Evolutionary conservation across 2,888 invertebrate species (phyloP).

Genomic region (Phlogophora meticulosa): DNA sequence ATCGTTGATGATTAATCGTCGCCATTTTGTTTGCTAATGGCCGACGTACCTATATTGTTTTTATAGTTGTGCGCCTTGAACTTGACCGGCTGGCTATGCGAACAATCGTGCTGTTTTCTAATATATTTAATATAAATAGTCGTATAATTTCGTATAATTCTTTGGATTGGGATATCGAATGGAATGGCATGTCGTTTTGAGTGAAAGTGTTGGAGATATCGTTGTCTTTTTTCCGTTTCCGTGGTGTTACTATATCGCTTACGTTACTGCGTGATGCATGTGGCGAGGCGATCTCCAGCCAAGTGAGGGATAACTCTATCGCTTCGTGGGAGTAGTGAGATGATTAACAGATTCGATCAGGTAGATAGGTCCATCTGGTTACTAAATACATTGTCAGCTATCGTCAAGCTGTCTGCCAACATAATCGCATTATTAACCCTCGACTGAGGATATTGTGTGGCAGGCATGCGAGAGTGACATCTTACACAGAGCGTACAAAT

Average conservation of each 20-base stretch:
- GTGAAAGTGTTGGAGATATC: conserved; percentile 9
- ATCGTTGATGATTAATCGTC: conserved; percentile 63
- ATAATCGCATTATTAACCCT: not conserved
- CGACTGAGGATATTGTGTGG: not conserved
- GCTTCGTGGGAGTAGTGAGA: conserved; percentile 10
- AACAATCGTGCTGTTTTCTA: conserved; percentile 41
- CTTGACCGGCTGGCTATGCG: conserved; percentile 66
- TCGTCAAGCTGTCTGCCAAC: conserved; percentile 18
- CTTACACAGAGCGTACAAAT: conserved; percentile 21
- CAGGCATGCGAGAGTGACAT: not conserved
- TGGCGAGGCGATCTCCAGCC: conserved; percentile 26
- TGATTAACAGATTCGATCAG: conserved; percentile 25
- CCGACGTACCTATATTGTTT: conserved; percentile 57
- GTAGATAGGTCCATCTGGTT: conserved; percentile 14
- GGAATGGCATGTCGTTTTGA: conserved; percentile 16
- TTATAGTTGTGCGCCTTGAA: conserved; percentile 67
- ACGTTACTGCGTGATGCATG: conserved; percentile 3
- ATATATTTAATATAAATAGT: conserved; percentile 27
- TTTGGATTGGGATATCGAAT: conserved; percentile 11
- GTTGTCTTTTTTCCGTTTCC: conserved; percentile 19
- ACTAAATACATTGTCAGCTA: conserved; percentile 13
- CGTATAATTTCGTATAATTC: conserved; percentile 21
- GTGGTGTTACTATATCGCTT: conserved; percentile 29
- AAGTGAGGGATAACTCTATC: conserved; percentile 29
- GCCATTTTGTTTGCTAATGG: conserved; percentile 65